phyloP scores from a whole-genome alignment of 2,888 invertebrate genomes.

The Dorcus parallelipipedus region DNA sequence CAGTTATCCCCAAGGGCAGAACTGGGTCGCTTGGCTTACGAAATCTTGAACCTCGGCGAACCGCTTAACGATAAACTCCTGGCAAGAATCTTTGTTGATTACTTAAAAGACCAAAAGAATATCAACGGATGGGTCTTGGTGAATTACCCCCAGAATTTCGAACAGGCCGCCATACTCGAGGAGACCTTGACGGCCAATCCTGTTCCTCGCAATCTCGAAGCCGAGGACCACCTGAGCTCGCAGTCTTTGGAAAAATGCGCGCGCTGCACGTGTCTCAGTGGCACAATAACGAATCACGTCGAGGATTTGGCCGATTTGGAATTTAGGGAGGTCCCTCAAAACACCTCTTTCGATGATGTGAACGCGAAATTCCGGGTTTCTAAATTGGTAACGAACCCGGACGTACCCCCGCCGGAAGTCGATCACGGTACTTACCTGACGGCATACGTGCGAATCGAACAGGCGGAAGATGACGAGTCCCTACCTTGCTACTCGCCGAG shows the following conservation, averaged over 20 bases:
- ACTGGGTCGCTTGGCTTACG: slow-evolving; percentile 55
- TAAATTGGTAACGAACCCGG: slow-evolving; percentile 53
- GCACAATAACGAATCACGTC: slow-evolving; percentile 4
- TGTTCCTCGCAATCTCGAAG: slow-evolving; percentile 44
- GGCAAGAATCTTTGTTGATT: slow-evolving; percentile 59
- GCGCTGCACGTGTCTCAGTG: background rate
- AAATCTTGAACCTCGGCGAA: slow-evolving; percentile 52
- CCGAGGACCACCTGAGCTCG: background rate
- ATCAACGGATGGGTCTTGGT: slow-evolving; percentile 59
- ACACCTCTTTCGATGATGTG: slow-evolving; percentile 30
- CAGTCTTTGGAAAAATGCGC: background rate
- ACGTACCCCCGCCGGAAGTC: slow-evolving; percentile 36
- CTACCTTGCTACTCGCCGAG: slow-evolving; percentile 1
- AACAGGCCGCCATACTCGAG: slow-evolving; percentile 60
- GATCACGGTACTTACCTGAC: slow-evolving; percentile 57
- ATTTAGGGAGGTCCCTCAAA: slow-evolving; percentile 18
- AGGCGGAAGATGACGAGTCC: slow-evolving; percentile 46
- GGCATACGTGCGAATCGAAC: slow-evolving; percentile 52
- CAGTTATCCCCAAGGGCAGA: slow-evolving; percentile 51
- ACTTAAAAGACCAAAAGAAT: slow-evolving; percentile 54
- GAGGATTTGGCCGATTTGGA: slow-evolving; percentile 32
- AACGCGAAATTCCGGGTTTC: slow-evolving; percentile 52
- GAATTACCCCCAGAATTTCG: slow-evolving; percentile 59
- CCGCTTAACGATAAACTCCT: slow-evolving; percentile 51
- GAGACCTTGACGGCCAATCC: slow-evolving; percentile 55